These are phyloP conservation scores for Vandiemenella viatica DNA, from an alignment of 2,888 invertebrate genomes.

Conservation along the genomic window DNA sequence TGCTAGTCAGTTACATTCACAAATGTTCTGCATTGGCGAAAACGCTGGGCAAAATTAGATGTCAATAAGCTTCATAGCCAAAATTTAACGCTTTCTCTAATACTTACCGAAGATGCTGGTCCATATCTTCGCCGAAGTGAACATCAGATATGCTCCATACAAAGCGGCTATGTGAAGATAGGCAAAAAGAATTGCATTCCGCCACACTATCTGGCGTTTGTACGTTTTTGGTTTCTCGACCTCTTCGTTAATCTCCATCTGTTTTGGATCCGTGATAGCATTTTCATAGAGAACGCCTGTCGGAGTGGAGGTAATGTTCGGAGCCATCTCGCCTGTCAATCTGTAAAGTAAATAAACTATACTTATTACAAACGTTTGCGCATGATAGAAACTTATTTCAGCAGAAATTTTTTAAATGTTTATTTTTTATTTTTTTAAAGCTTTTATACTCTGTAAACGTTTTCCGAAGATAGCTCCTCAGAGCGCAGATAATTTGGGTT, in stretches of 20 bases:
- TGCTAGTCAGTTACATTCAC: too few relatives aligned
- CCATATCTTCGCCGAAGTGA: constrained; percentile 41
- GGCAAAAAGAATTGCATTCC: constrained; percentile 62
- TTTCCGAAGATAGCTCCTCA: too few relatives aligned
- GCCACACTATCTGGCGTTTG: constrained; percentile 49
- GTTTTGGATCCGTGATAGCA: background rate
- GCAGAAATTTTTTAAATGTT: too few relatives aligned
- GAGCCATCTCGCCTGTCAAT: constrained; percentile 27
- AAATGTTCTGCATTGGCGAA: too few relatives aligned
- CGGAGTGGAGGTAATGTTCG: constrained; percentile 29
- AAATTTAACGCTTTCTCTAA: background rate
- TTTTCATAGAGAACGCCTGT: constrained; percentile 29
- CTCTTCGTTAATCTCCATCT: background rate
- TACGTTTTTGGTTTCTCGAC: constrained; percentile 11
- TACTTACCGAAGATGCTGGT: constrained; percentile 61
- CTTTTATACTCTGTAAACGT: too few relatives aligned
- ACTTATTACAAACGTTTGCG: too few relatives aligned
- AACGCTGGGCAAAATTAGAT: too few relatives aligned
- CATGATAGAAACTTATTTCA: too few relatives aligned
- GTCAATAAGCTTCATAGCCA: too few relatives aligned
- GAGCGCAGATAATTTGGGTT: too few relatives aligned
- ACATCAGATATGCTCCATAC: constrained; percentile 52
- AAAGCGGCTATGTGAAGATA: constrained; percentile 54
- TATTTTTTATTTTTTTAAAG: too few relatives aligned
- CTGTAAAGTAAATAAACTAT: background rate